Evolutionary conservation across 2,797 vertebrate species (phyloP).

Genomic region (Melanitta fusca): DNA sequence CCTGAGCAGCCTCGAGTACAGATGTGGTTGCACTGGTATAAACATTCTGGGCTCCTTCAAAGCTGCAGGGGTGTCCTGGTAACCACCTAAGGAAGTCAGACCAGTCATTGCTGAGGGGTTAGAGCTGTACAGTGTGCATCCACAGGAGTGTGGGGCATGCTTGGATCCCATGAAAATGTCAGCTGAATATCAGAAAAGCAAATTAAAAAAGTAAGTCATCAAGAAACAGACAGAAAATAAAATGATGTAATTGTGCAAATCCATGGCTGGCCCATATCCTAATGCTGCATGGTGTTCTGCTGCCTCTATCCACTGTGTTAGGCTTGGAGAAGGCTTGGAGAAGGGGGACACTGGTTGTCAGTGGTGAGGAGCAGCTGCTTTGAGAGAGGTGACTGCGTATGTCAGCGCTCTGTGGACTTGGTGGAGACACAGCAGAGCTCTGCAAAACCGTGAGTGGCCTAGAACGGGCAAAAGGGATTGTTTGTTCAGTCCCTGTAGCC

Average conservation of each 20-base stretch:
- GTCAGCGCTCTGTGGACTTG: background rate
- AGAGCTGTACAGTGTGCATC: background rate
- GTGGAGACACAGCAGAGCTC: background rate
- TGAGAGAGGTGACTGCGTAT: background rate
- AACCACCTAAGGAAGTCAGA: background rate
- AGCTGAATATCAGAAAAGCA: background rate
- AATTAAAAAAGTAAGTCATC: background rate
- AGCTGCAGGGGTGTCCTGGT: background rate
- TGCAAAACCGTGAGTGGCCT: background rate
- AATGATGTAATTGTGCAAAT: background rate
- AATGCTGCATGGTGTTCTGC: background rate
- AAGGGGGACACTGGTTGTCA: background rate
- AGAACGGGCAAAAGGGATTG: no score
- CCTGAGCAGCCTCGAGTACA: background rate
- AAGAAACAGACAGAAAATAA: background rate
- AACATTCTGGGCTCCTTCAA: background rate
- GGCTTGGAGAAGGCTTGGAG: no score
- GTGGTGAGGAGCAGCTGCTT: background rate
- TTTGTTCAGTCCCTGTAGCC: background rate
- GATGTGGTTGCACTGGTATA: background rate
- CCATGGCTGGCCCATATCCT: background rate
- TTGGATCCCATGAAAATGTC: background rate
- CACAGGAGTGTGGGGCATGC: background rate
- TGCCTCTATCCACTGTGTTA: background rate
- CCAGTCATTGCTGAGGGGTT: background rate